Base-by-base conservation (phyloP, 2,113 vertebrate genomes). In the Rhinopomastus cyanomelas region DNA sequence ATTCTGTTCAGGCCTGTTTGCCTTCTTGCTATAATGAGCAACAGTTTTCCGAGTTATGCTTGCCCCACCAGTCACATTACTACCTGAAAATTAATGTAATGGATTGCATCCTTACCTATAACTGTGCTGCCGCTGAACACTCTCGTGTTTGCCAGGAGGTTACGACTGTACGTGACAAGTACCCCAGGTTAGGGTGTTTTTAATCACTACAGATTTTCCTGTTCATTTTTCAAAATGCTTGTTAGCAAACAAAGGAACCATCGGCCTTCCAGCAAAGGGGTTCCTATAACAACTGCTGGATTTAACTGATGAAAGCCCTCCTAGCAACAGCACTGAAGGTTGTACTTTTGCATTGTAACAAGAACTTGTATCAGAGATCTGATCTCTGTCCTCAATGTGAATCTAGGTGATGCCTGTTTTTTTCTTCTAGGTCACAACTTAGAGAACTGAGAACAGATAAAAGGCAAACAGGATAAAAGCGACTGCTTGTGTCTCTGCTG, bases 381-480 rank as follows among this genome's bases (percentile, higher is more conserved):
- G 49, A 84, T 67, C 65, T 93, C 74, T 78, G 60, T 88, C 82
- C 57, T 72, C 22, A 53, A 49, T 3, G 25, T 11, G 49, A 89
- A 55, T 87, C 60, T 53, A 64, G 76, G 73, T 14, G 21, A 49
- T 39, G 21, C 2, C 37, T 80, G 22, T 5, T 85, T 89, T n/a
- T 80, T 74, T 27, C 36, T 78, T 46, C 57, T 37, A 42, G 80
- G 73, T 81, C 85, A 30, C 32, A 81, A 52, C 53, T 65, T 78
- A 21, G 25, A 83, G 61, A 85, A 49, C 17, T 30, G 20, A 86
- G 30, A 78, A 29, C 11, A 78, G 82, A 83, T 83, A 60, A 92
- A 92, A 94, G 19, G 30, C 49, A 89, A 77, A 30, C 23, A 60
- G 53, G 62, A 90, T 76, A 66, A 88, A 91, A 88, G 59, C 75